Percentiles rank a stretch among this genome's conserved stretches.
phyloP scores from a whole-genome alignment of 2,113 vertebrate genomes.

The Apteryx owenii region DNA sequence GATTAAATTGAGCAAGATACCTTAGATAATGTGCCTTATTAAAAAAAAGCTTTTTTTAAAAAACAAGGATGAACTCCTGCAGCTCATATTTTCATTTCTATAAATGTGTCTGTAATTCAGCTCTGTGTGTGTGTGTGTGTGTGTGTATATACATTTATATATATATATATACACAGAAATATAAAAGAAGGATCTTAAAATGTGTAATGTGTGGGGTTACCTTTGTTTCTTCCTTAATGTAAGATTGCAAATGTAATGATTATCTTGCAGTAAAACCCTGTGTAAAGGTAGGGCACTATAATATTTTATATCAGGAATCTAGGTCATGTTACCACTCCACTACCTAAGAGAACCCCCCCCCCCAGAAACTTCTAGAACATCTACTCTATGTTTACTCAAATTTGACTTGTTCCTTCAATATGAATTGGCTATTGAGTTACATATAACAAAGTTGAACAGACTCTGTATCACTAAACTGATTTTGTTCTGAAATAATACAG shows the following conservation, averaged over 20 bases:
- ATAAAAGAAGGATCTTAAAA: too few relatives aligned
- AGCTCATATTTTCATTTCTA: not conserved
- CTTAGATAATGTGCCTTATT: not conserved
- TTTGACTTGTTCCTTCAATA: not conserved
- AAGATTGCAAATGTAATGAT: too few relatives aligned
- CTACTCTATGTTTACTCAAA: not conserved
- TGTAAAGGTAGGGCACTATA: not conserved
- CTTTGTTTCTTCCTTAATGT: not conserved
- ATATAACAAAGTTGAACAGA: not conserved
- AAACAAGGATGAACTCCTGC: not conserved
- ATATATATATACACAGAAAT: not conserved
- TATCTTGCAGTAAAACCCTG: not conserved
- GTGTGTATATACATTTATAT: not conserved
- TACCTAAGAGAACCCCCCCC: not conserved
- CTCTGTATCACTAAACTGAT: not conserved
- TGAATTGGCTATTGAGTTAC: not conserved
- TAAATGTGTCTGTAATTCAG: not conserved
- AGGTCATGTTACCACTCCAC: not conserved
- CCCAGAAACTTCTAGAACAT: not conserved
- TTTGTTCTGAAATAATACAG: not conserved
- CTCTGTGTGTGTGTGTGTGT: not conserved
- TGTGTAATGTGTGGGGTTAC: not conserved
- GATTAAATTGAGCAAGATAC: not conserved
- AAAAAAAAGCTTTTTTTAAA: not conserved
- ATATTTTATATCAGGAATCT: not conserved